phyloP scores from a whole-genome alignment of 2,113 vertebrate genomes.

The Microcebus ravelobensis region DNA sequence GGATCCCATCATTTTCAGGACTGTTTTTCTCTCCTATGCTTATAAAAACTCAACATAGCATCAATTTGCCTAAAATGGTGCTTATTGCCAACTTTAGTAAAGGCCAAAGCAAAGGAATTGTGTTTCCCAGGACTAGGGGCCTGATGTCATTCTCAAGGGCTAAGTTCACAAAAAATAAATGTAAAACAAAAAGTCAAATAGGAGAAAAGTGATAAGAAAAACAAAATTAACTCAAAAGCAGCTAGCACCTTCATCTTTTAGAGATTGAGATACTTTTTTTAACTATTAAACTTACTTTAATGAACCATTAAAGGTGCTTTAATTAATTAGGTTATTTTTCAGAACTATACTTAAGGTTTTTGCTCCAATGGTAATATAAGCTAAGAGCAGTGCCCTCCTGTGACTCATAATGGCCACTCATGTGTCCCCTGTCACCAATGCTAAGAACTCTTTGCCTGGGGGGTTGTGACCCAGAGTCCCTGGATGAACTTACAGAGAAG shows the following conservation, averaged over 20 bases:
- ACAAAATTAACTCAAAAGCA: not conserved
- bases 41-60: not conserved
- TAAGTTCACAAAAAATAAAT: not conserved
- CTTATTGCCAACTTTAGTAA: not conserved
- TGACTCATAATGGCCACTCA: not conserved
- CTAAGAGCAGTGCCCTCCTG: not conserved
- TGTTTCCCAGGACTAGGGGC: not conserved
- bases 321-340: conserved; percentile 16
- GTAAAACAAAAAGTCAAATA: not conserved
- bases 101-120: not conserved
- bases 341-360: not conserved
- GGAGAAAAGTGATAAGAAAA: not conserved
- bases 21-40: not conserved
- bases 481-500: not conserved
- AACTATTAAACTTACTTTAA: not conserved
- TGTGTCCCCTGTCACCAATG: not conserved
- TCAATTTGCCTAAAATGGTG: not conserved
- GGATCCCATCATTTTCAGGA: not conserved
- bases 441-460: not conserved
- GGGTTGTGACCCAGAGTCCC: not conserved
- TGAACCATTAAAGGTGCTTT: not conserved
- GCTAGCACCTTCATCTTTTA: not conserved
- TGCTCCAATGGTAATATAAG: not conserved
- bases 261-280: not conserved
- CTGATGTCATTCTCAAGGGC: not conserved